Base-by-base conservation (phyloP, 2,888 invertebrate species). In the Polyommatus icarus region DNA sequence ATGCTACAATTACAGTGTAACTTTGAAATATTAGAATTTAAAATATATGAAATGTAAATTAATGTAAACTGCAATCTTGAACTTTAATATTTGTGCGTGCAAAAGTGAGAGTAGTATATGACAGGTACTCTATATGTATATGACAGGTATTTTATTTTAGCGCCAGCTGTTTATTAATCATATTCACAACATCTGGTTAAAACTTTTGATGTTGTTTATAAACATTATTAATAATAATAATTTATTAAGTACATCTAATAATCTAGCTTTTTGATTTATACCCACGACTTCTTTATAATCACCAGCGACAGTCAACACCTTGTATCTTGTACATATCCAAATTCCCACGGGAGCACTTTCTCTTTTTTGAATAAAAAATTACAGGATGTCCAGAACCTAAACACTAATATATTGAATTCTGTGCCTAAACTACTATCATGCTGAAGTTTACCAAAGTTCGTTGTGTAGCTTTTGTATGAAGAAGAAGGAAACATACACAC, bases 141-240 rank as follows among this genome's bases (percentile, higher is more conserved):
- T n/a, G n/a, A n/a, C n/a, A n/a, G n/a, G n/a, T n/a, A n/a, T n/a
- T 67, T 67, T 67, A 67, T 67, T 67, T 67, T 67, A 67, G 5
- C 32, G 29, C 6, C 29, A 67, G 29, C 61, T 29, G 61, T 15
- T 67, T 32, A 67, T 67, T 67, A 67, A 15, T 2, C 32, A 18
- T 67, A 67, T 67, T 67, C 67, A 67, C 24, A 32, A 32, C 18
- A 67, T 15, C 32, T 67, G 29, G 67, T 67, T 24, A 67, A 18
- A 18, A 67, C 1, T 8, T 20, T 59, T 18, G 12, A 67, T 32
- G 29, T 15, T 61, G 61, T 32, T n/a, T n/a, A n/a, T n/a, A n/a
- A n/a, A n/a, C n/a, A n/a, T n/a, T n/a, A n/a, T n/a, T n/a, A 32
- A 32, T 32, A 32, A 32, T 32, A 36, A 36, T 36, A 36, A 36